Base-by-base conservation (phyloP, 2,888 invertebrate genomes). In the Spilarctia lutea region DNA sequence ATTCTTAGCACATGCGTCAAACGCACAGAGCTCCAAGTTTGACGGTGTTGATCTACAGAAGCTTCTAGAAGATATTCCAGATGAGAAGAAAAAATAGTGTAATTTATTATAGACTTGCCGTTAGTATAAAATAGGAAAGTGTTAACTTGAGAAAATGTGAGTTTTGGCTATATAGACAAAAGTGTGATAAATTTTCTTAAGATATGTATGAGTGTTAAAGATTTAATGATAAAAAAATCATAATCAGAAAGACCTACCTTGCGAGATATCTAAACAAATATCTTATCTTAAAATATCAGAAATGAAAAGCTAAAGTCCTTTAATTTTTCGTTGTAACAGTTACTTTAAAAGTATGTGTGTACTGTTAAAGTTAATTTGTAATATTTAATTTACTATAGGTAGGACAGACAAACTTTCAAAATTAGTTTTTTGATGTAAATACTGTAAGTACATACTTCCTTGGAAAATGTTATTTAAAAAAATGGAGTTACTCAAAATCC, bases 1-100 rank as follows among this genome's bases (percentile, higher is more conserved):
- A 73, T 98, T 98, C 87, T 92, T 98, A 80, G 98, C 98, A 10
- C 98, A 98, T 89, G 98, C 98, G 60, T 97, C 98, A 85, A 97
- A 96, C 76, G 91, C 94, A 77, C 93, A 94, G 16, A 94, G 93
- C 72, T 87, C 94, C 0, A 97, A 97, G 85, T 96, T 96, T 85
- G 96, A 96, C 56, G 96, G 96, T 1, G 90, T 96, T 27, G 96
- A 97, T 87, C 89, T 97, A 66, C 94, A 97, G 66, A 96, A 96
- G 85, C 90, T 97, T 0, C 85, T 97, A 45, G 95, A 95, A 83
- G 97, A 97, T 83, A 93, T 96, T 65, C 94, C 93, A 2, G 95
- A 96, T 72, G 95, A 96, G 7, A 91, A 89, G 13, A 85, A 88
- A 84, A 75, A 87, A 84, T 75, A 85, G 83, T 76, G 71, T 71